These are phyloP conservation scores for Camponotus fellah DNA, from an alignment of 2,888 invertebrate species.

Conservation along the genomic window DNA sequence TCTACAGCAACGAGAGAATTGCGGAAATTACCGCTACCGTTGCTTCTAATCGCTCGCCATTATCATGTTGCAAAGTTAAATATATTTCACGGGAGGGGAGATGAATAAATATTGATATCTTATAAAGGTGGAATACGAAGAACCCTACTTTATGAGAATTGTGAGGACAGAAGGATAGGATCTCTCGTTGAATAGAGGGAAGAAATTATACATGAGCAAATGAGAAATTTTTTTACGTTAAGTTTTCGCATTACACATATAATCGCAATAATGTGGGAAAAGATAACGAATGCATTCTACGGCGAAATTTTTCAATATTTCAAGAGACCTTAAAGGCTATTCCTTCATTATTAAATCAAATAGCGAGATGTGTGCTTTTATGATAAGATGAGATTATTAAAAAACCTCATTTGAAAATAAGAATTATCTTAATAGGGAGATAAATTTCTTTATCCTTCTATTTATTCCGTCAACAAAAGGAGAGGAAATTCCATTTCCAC, in stretches of 20 bases:
- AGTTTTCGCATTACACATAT: neutral
- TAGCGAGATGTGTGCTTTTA: neutral
- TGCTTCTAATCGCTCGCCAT: neutral
- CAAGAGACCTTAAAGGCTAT: neutral
- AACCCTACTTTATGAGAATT: neutral
- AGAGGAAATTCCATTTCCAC: neutral
- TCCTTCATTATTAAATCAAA: neutral
- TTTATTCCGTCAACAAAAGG: neutral
- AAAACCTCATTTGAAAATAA: neutral
- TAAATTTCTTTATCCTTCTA: neutral
- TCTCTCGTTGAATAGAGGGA: neutral
- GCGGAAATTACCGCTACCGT: conserved; percentile 24
- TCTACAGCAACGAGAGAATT: conserved; percentile 7
- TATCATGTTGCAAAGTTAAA: neutral
- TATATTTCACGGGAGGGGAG: neutral
- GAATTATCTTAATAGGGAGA: neutral
- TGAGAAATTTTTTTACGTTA: neutral
- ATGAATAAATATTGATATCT: neutral
- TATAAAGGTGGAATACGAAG: neutral
- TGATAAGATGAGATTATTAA: conserved; percentile 5
- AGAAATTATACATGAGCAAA: neutral
- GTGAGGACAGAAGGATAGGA: too few relatives aligned
- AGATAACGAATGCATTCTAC: neutral
- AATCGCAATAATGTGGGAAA: neutral
- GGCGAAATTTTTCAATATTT: conserved; percentile 7